A percentile compares a stretch with the other conserved stretches of the same genome.
Evolutionary conservation across 2,113 vertebrate species (phyloP).

Genomic region (Plecturocebus donacophilus): DNA sequence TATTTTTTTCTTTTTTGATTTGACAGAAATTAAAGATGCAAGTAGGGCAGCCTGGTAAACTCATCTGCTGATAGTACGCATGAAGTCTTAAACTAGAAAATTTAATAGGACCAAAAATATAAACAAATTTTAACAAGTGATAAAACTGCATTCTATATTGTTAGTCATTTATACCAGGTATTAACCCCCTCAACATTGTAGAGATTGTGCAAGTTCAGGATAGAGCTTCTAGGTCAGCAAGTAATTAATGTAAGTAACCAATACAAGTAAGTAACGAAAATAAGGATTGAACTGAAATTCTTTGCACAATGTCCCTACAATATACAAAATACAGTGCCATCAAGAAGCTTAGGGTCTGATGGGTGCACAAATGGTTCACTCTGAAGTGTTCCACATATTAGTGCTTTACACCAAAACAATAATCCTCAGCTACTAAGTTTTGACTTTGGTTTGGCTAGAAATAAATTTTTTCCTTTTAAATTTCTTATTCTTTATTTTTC

Average conservation of each 20-base stretch:
- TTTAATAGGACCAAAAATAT: neutral
- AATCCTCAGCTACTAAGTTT: neutral
- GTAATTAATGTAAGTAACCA: neutral
- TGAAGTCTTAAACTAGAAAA: neutral
- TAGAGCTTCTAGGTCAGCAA: neutral
- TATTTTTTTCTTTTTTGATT: neutral
- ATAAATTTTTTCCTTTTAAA: neutral
- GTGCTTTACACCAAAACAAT: neutral
- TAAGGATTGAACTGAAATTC: neutral
- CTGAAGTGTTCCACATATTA: neutral
- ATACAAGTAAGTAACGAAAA: too few species aligned
- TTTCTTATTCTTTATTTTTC: neutral
- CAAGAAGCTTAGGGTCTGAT: constrained; percentile 9
- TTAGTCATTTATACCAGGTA: neutral
- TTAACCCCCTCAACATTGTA: neutral
- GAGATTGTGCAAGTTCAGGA: neutral
- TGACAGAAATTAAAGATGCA: neutral
- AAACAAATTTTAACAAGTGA: neutral
- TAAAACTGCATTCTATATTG: neutral
- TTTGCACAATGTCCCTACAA: neutral
- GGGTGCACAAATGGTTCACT: neutral
- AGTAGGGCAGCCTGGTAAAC: neutral
- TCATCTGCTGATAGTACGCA: neutral
- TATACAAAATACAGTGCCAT: neutral
- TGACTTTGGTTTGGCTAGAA: neutral